phyloP scores from a whole-genome alignment of 2,797 vertebrate genomes.

The Salarias fasciatus region DNA sequence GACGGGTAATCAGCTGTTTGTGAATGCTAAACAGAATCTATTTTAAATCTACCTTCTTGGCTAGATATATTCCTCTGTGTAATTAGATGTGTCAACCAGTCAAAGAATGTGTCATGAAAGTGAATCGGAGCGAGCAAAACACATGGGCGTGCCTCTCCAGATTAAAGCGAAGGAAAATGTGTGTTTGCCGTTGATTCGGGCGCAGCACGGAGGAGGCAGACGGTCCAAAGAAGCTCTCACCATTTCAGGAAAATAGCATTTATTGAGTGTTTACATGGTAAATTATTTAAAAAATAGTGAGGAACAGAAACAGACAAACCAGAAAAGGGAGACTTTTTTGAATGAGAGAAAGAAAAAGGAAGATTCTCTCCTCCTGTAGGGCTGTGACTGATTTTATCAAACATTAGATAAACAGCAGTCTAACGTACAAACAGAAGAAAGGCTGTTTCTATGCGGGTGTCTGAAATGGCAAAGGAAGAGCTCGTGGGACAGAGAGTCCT shows the following conservation, averaged over 20 bases:
- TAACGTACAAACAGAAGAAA: background rate
- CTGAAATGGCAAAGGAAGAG: conserved; percentile 32
- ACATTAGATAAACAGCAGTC: conserved; percentile 29
- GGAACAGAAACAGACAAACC: conserved; percentile 1
- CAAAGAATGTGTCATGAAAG: conserved; percentile 30
- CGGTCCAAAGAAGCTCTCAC: conserved; percentile 9
- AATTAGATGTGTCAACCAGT: conserved; percentile 37
- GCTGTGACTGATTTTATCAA: conserved; percentile 42
- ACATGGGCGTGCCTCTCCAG: conserved; percentile 10
- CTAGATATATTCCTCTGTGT: conserved; percentile 12
- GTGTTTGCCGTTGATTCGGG: background rate
- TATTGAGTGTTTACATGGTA: conserved; percentile 30
- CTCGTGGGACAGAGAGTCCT: conserved; percentile 31
- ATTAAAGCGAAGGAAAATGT: conserved; percentile 12
- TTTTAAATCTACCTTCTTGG: conserved; percentile 5
- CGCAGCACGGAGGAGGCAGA: conserved; percentile 17
- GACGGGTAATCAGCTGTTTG: conserved; percentile 33
- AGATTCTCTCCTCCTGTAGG: background rate
- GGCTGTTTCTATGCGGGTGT: conserved; percentile 12
- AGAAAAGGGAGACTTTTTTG: conserved; percentile 4
- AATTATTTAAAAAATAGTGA: background rate
- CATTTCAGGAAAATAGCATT: conserved; percentile 34
- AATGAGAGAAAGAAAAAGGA: conserved; percentile 15
- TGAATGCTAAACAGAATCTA: conserved; percentile 15
- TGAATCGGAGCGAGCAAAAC: conserved; percentile 19